Conservation (phyloP, 1,140 invertebrate genomes). For the Eumaeus atala region DNA sequence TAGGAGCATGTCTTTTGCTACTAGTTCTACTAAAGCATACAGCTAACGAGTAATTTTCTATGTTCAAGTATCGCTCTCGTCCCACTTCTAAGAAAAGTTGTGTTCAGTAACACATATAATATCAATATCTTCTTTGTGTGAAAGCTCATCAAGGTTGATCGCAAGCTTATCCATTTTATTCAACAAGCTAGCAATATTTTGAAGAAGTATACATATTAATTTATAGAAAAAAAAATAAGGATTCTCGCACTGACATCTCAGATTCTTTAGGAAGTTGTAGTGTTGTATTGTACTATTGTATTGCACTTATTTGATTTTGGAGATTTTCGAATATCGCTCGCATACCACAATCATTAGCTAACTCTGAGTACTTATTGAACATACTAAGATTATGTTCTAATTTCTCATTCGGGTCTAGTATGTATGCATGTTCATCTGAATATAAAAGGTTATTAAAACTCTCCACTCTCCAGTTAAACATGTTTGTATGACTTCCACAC, state of each 20-base stretch:
- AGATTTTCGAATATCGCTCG: not conserved
- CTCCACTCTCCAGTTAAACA: too few species aligned
- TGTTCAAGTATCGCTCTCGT: not conserved
- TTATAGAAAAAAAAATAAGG: too few species aligned
- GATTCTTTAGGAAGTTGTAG: not conserved
- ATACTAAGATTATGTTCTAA: not conserved
- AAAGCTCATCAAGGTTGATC: not conserved
- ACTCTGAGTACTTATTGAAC: not conserved
- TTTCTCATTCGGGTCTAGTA: not conserved
- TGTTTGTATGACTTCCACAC: not conserved
- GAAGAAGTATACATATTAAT: not conserved
- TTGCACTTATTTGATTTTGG: not conserved
- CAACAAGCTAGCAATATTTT: not conserved
- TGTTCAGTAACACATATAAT: not conserved
- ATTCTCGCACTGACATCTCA: too few species aligned
- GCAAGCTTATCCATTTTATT: not conserved
- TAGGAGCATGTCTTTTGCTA: not conserved
- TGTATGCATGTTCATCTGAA: constrained; percentile 5
- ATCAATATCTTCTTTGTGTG: not conserved
- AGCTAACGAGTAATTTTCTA: not conserved
- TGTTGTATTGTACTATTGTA: not conserved
- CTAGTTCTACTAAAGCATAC: not conserved
- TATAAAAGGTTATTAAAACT: too few species aligned
- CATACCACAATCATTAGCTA: constrained; percentile 1
- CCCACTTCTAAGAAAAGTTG: not conserved